phyloP scores from a whole-genome alignment of 1,140 invertebrate genomes.

The Penaeus chinensis region DNA sequence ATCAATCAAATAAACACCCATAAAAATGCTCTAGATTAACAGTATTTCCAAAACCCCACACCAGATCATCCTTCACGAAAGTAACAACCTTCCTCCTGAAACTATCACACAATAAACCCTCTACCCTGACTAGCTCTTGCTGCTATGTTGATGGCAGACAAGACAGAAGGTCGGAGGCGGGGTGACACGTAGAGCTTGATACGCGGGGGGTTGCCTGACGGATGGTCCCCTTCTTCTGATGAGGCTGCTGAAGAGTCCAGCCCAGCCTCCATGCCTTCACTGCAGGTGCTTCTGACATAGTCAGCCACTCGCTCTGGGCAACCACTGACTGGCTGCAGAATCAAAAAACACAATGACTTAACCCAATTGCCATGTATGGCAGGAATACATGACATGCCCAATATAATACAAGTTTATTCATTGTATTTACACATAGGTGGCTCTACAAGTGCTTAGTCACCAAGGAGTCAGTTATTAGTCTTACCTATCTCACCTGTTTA shows the following conservation, averaged over 20 bases:
- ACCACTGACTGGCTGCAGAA: conserved; percentile 50
- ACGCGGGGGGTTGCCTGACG: conserved; percentile 21
- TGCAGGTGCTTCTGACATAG: conserved; percentile 58
- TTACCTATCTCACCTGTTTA: too few species aligned
- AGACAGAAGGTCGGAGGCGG: conserved; percentile 33
- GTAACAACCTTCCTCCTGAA: background rate
- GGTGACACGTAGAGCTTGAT: conserved; percentile 53
- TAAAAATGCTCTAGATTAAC: too few species aligned
- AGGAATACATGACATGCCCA: too few species aligned
- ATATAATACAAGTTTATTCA: too few species aligned
- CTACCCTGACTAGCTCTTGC: conserved; percentile 50
- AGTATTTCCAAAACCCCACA: too few species aligned
- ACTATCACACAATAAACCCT: conserved; percentile 50
- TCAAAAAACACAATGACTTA: background rate
- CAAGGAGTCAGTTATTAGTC: too few species aligned
- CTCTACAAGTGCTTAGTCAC: too few species aligned
- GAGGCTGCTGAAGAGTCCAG: conserved; percentile 34
- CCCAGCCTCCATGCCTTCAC: conserved; percentile 44
- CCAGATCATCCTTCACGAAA: too few species aligned
- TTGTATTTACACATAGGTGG: too few species aligned
- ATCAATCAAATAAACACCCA: too few species aligned
- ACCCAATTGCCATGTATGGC: too few species aligned
- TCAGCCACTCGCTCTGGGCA: conserved; percentile 58
- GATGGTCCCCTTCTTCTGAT: conserved; percentile 31
- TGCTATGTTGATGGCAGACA: conserved; percentile 54